phyloP scores from a whole-genome alignment of 2,797 vertebrate species.

The Poecilia wingei region DNA sequence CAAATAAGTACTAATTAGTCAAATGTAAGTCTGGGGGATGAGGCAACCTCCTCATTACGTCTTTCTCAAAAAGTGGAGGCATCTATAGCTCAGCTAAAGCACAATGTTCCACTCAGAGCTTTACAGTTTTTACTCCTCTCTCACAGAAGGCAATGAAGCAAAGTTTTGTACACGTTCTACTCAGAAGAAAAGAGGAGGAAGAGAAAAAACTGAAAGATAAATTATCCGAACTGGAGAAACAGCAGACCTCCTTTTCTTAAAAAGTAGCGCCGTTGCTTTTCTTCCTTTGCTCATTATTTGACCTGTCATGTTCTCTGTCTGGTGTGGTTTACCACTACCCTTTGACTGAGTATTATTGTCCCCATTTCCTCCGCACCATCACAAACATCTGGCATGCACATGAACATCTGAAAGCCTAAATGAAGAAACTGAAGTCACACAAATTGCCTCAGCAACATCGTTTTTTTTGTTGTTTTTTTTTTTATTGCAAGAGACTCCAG shows the following conservation, averaged over 20 bases:
- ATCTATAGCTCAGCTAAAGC: not conserved
- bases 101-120: not conserved
- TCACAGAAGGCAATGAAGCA: not conserved
- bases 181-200: not conserved
- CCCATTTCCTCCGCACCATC: not conserved
- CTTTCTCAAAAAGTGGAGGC: not conserved
- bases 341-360: not conserved
- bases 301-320: not conserved
- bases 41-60: not conserved
- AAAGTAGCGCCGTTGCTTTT: not conserved
- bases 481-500: not conserved
- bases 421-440: not conserved
- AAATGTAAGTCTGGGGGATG: not conserved
- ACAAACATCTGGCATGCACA: not conserved
- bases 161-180: not conserved
- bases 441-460: not conserved
- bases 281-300: not conserved
- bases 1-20: slow-evolving; percentile 1
- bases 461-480: not conserved
- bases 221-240: not conserved
- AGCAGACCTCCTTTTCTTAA: not conserved
- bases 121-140: not conserved
- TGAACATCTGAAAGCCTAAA: not conserved
- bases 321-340: not conserved
- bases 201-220: not conserved